Evolutionary conservation across 2,113 vertebrate genomes (phyloP), one percentile per base, ranked within the genome.

Genomic region (Mesoclemmys tuberculata): DNA sequence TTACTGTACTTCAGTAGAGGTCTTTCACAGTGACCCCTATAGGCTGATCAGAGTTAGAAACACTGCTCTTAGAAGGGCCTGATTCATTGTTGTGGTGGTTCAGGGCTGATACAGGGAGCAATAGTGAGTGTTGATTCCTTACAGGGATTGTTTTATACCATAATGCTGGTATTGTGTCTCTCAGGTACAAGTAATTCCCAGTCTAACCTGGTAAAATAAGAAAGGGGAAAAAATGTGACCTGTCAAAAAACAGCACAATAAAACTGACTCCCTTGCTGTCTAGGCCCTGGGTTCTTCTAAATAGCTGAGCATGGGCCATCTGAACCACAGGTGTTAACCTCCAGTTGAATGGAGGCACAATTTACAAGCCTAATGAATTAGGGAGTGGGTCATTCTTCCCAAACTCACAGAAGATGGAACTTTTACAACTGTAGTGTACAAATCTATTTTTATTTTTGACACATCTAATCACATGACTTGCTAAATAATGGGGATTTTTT

Each of bases 321-420:
- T 86, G 92, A 86, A 85, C 91, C 87, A 92, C 49, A 22, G 2
- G 35, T 21, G 79, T 77, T 55, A 88, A 91, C 56, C 82, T 71
- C 89, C 18, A 82, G 80, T 49, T 74, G 46, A 9, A 18, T 5
- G 27, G 93, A 90, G 49, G 64, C 85, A 95, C 87, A 91, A 89
- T 1, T 89, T 87, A 94, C 95, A 95, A 90, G 92, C 35, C n/a
- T 71, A 51, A 1, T 79, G 84, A 64, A 68, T 35, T 44, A 91
- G 48, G 51, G 84, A 68, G 56, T 91, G 82, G 89, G 87, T 91
- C 95, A 87, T 85, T 93, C 51, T 95, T 95, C 87, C 87, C 83
- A 90, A 74, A 85, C 90, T 96, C 87, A 51, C 84, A 82, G 86
- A 94, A 92, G 90, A 95, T 9, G 49, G 71, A 87, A 97, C 80